Evolutionary conservation across 2,797 vertebrate species (phyloP).

Genomic region (Tiaroga cobitis): DNA sequence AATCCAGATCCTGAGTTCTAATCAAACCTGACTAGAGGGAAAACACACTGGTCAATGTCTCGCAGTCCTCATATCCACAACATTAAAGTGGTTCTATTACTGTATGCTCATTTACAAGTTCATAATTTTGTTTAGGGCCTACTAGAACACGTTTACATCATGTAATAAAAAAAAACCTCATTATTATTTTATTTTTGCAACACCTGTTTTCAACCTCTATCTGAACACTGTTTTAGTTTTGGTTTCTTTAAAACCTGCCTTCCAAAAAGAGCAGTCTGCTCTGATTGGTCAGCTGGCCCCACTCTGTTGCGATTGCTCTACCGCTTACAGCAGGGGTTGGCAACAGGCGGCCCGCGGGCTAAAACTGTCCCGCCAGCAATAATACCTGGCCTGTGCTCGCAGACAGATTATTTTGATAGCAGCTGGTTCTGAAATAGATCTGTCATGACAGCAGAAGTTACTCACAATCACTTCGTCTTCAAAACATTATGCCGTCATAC

Average conservation of each 20-base stretch:
- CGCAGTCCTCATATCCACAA: neutral
- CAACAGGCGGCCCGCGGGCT: no score
- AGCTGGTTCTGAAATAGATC: no score
- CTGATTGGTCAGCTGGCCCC: neutral
- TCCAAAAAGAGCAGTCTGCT: neutral
- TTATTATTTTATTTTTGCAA: neutral
- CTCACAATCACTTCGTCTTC: no score
- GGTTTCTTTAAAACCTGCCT: neutral
- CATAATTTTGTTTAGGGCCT: neutral
- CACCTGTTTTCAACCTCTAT: neutral
- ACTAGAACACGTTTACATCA: neutral
- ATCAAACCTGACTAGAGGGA: conserved; percentile 89
- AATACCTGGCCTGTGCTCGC: no score
- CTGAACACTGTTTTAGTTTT: neutral
- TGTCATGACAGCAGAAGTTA: no score
- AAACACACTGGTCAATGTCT: conserved; percentile 65
- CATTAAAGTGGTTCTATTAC: neutral
- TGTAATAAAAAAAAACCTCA: no score
- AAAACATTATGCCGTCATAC: no score
- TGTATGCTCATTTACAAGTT: neutral
- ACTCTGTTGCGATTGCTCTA: neutral
- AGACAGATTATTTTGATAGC: no score
- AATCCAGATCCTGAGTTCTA: conserved; percentile 85
- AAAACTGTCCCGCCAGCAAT: no score
- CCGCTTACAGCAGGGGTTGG: neutral